These are phyloP conservation scores for Mus pahari DNA, from an alignment of 2,113 vertebrate species.

Conservation along the genomic window DNA sequence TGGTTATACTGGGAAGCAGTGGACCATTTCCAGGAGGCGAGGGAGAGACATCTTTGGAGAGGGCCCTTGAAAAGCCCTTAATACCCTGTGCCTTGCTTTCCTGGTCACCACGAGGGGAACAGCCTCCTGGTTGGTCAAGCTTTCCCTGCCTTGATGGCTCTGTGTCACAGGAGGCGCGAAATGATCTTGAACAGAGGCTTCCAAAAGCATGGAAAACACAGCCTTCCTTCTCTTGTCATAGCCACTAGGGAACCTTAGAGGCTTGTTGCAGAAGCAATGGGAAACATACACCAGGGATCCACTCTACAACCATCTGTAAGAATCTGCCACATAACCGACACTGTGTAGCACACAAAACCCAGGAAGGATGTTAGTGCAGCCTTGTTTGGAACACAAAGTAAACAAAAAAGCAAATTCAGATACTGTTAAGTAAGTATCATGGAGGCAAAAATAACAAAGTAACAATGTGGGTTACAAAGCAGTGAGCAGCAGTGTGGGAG, in stretches of 20 bases:
- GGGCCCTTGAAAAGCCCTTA: neutral
- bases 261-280: neutral
- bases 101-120: neutral
- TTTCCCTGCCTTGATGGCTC: neutral
- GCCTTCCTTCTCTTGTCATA: neutral
- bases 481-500: neutral
- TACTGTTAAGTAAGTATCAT: neutral
- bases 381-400: neutral
- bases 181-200: neutral
- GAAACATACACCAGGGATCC: neutral
- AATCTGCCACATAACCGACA: neutral
- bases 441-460: neutral
- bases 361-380: neutral
- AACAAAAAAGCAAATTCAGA: neutral
- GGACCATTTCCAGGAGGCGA: neutral
- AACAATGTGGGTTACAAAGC: neutral
- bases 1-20: neutral
- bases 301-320: neutral
- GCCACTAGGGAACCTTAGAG: neutral
- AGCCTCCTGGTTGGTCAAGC: neutral
- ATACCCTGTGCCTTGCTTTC: neutral
- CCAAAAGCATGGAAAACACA: neutral
- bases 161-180: neutral
- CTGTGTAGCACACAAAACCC: neutral
- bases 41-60: neutral